Conservation (phyloP, 2,888 invertebrate species). For the Saturnia japonica region DNA sequence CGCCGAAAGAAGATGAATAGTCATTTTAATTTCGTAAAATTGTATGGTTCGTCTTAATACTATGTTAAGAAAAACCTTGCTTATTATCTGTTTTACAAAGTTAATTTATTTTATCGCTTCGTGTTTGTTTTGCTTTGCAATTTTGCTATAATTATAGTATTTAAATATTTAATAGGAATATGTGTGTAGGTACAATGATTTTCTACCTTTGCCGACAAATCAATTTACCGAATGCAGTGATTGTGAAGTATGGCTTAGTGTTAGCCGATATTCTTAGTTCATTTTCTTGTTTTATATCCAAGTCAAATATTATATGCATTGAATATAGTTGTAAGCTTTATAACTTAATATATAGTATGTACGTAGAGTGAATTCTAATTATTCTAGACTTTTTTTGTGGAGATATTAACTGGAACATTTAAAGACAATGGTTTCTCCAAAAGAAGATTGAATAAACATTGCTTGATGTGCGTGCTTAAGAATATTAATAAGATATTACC, state of each 20-base stretch:
- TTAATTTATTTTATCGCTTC: not conserved
- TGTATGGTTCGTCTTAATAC: not conserved
- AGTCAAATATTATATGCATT: not conserved
- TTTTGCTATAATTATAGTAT: not conserved
- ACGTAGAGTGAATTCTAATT: not conserved
- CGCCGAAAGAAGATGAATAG: not conserved
- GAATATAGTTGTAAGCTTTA: not conserved
- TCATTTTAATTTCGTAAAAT: not conserved
- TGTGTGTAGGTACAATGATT: not conserved
- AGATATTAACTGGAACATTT: not conserved
- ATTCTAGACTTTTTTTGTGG: not conserved
- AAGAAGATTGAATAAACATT: not conserved
- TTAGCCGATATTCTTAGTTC: not conserved
- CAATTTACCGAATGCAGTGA: conserved; percentile 1
- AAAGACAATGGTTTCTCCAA: not conserved
- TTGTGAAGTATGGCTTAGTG: not conserved
- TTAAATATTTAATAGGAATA: not conserved
- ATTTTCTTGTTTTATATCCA: not conserved
- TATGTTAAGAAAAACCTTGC: not conserved
- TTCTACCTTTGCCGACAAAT: not conserved
- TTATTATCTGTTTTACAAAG: not conserved
- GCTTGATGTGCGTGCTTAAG: not conserved
- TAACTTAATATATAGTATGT: not conserved
- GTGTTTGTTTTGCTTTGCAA: not conserved
- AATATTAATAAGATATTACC: not conserved